Conservation (phyloP, 2,888 invertebrate genomes). For the Sympetrum striolatum region DNA sequence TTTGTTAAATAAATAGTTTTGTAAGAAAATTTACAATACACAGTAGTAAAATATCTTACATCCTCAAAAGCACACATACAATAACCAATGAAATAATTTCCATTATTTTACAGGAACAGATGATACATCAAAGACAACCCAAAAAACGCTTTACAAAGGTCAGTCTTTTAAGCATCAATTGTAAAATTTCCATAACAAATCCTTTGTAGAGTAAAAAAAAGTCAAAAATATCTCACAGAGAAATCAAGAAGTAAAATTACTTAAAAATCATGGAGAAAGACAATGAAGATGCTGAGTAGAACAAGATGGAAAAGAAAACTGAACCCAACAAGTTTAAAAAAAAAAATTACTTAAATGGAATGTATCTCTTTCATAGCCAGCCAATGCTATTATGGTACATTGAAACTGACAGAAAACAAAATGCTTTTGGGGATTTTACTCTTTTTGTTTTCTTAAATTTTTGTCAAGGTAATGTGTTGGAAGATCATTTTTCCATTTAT, state of each 20-base stretch:
- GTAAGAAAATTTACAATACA: slow-evolving; percentile 28
- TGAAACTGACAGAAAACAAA: not conserved
- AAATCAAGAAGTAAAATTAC: not conserved
- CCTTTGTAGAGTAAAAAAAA: not conserved
- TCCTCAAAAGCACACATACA: not conserved
- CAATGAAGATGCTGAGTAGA: not conserved
- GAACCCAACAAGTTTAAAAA: not conserved
- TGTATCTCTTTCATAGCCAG: not conserved
- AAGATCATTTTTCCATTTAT: not conserved
- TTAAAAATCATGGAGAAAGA: not conserved
- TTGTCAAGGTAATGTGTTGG: not conserved
- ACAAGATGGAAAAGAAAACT: not conserved
- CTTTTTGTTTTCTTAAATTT: not conserved
- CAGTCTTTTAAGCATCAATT: not conserved
- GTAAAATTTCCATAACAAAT: not conserved
- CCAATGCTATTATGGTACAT: not conserved
- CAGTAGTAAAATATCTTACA: not conserved
- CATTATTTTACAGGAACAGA: not conserved
- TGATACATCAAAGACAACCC: not conserved
- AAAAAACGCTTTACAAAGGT: not conserved
- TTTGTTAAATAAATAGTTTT: slow-evolving; percentile 26
- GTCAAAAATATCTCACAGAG: not conserved
- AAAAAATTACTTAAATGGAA: not conserved
- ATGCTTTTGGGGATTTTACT: not conserved
- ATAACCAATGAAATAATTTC: not conserved